A percentile compares a stretch with the other conserved stretches of the same genome.
Evolutionary conservation across 2,113 vertebrate genomes (phyloP).

Genomic region (Australoheros scitulus): DNA sequence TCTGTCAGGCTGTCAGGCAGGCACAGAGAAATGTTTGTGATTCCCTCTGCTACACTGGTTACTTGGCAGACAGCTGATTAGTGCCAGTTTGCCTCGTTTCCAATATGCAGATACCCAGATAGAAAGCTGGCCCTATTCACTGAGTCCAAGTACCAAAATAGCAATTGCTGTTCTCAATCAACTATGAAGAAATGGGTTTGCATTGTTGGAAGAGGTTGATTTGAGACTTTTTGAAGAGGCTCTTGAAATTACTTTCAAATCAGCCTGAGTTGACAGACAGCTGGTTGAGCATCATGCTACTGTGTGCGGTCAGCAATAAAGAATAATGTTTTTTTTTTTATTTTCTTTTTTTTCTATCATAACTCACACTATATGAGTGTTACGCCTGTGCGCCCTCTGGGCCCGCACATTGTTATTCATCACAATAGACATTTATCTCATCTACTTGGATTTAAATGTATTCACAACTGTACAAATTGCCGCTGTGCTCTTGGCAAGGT

Average conservation of each 20-base stretch:
- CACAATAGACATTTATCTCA: constrained; percentile 56
- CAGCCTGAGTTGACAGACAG: constrained; percentile 50
- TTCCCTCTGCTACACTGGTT: constrained; percentile 49
- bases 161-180: constrained; percentile 66
- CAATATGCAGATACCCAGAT: constrained; percentile 62
- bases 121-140: constrained; percentile 59
- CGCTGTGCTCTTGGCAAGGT: constrained; percentile 59
- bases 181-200: constrained; percentile 67
- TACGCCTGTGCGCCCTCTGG: constrained; percentile 13
- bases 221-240: constrained; percentile 52
- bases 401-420: constrained; percentile 36
- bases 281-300: constrained; percentile 38
- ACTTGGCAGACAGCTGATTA: constrained; percentile 62
- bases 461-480: constrained; percentile 76
- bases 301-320: constrained; percentile 36
- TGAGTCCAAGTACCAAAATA: constrained; percentile 59
- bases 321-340: constrained; percentile 2
- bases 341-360: not conserved
- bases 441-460: constrained; percentile 67
- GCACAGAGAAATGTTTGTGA: constrained; percentile 39
- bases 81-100: constrained; percentile 53
- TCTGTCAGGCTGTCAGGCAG: constrained; percentile 37
- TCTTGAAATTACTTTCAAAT: constrained; percentile 64
- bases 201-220: constrained; percentile 65
- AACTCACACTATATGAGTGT: constrained; percentile 5